Evolutionary conservation across 1,140 invertebrate genomes (phyloP).

Genomic region (Procambarus virginalis): DNA sequence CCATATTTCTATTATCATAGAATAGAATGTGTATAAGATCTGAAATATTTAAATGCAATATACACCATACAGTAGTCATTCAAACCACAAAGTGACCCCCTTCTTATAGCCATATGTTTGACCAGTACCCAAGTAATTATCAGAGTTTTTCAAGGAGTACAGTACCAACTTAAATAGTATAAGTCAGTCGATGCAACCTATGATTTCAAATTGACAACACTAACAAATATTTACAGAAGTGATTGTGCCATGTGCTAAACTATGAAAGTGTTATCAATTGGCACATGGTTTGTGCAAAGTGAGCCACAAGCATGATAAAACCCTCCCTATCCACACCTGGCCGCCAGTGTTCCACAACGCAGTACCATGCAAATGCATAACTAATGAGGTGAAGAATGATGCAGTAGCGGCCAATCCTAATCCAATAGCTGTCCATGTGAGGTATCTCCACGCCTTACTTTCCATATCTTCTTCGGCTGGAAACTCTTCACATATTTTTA

Average conservation of each 20-base stretch:
- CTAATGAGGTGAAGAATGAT: slow-evolving; percentile 71
- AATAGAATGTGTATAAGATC: neutral
- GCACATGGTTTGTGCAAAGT: neutral
- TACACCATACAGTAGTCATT: neutral
- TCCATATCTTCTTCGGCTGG: slow-evolving; percentile 78
- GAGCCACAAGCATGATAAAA: neutral
- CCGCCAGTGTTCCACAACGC: neutral
- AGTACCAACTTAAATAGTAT: neutral
- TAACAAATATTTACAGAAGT: too few relatives aligned
- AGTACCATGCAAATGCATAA: neutral
- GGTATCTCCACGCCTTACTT: slow-evolving; percentile 78
- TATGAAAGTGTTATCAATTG: neutral
- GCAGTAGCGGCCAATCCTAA: slow-evolving; percentile 77
- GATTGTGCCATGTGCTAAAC: neutral
- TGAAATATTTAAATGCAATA: neutral
- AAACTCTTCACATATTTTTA: slow-evolving; percentile 78
- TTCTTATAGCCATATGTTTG: neutral
- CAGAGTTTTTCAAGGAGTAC: neutral
- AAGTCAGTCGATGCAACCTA: neutral
- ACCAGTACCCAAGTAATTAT: neutral
- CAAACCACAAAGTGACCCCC: neutral
- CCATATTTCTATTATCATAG: neutral
- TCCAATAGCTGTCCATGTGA: slow-evolving; percentile 78
- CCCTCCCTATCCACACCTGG: neutral
- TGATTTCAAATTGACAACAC: neutral